phyloP scores from a whole-genome alignment of 1,140 invertebrate species.

The Drosophila subobscura region DNA sequence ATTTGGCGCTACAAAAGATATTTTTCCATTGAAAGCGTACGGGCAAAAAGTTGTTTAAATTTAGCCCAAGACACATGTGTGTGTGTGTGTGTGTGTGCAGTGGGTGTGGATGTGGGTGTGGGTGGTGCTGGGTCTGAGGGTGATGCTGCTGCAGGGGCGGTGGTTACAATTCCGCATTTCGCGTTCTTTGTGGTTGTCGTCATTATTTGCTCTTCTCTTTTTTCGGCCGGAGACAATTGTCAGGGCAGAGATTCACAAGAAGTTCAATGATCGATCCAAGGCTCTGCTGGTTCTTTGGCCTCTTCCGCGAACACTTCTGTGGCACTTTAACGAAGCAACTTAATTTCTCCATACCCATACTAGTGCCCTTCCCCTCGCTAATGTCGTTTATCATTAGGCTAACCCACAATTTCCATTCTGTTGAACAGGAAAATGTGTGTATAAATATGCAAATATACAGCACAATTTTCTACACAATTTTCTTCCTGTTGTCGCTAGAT shows the following conservation, averaged over 20 bases:
- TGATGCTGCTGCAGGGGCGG: not conserved
- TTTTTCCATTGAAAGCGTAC: slow-evolving; percentile 77
- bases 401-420: slow-evolving; percentile 40
- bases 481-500: slow-evolving; percentile 79
- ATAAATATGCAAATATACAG: slow-evolving; percentile 40
- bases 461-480: slow-evolving; percentile 52
- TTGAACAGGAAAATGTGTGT: slow-evolving; percentile 30
- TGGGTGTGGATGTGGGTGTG: slow-evolving; percentile 39
- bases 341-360: too few species aligned
- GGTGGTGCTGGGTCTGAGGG: not conserved
- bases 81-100: slow-evolving; percentile 24
- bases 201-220: slow-evolving; percentile 19
- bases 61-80: slow-evolving; percentile 71
- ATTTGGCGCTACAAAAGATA: slow-evolving; percentile 80
- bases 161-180: slow-evolving; percentile 43
- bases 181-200: slow-evolving; percentile 45
- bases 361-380: slow-evolving; percentile 33
- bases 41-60: slow-evolving; percentile 68
- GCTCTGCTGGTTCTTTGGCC: not conserved
- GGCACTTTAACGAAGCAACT: slow-evolving; percentile 4
- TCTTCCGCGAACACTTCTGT: slow-evolving; percentile 5
- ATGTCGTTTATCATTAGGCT: slow-evolving; percentile 79
- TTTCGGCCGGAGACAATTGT: slow-evolving; percentile 63
- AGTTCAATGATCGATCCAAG: slow-evolving; percentile 57
- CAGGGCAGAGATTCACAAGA: slow-evolving; percentile 31